Conservation (phyloP, 2,797 vertebrate species). For the Oophaga sylvatica region DNA sequence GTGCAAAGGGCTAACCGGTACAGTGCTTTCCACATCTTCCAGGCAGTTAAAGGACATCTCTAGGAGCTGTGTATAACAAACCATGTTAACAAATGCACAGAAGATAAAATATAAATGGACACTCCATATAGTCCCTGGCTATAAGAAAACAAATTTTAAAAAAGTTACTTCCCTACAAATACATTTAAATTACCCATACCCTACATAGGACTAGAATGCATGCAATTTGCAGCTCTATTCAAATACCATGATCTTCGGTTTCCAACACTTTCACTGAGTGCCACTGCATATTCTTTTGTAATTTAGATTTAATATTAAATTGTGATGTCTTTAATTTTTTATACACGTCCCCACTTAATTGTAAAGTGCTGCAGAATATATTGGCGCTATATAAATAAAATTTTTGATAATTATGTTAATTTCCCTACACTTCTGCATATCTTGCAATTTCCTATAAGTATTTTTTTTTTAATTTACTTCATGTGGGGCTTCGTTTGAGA, state of each 20-base stretch:
- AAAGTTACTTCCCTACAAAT: background rate
- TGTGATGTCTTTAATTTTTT: no score
- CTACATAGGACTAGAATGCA: background rate
- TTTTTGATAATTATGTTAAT: no score
- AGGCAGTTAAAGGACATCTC: conserved; percentile 98
- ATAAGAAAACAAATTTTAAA: no score
- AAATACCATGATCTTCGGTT: background rate
- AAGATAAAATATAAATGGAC: background rate
- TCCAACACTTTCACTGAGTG: background rate
- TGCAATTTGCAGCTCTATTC: background rate
- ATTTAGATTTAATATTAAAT: no score
- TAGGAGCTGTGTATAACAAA: conserved; percentile 80
- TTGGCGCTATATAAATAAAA: no score
- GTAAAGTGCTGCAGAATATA: no score
- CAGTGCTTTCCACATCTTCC: conserved; percentile 94
- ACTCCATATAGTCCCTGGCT: background rate
- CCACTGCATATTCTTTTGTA: no score
- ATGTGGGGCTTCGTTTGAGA: no score
- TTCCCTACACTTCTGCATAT: no score
- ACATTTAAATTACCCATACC: background rate
- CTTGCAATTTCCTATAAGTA: no score
- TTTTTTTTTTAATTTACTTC: no score
- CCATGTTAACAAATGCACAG: background rate
- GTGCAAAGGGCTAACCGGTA: conserved; percentile 96
- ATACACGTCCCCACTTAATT: no score